Base-by-base conservation (phyloP, 2,113 vertebrate genomes). In the Grantiella picta region DNA sequence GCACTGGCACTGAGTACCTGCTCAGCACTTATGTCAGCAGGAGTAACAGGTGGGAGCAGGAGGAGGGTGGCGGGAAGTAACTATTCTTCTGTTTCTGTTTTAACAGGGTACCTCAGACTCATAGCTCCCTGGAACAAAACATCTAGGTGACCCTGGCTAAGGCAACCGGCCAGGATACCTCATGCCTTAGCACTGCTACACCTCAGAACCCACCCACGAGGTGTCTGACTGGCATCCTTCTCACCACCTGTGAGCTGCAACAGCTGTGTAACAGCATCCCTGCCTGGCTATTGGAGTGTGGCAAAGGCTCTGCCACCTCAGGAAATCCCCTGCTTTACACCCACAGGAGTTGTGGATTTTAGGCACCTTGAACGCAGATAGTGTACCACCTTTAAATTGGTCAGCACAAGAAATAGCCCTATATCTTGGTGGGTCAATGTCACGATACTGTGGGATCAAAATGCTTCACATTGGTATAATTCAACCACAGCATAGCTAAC, bases 1-100 rank as follows among this genome's bases (percentile, higher is more conserved):
- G 9, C 21, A 15, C 21, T 36, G 50, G 31, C 0, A 0, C 25
- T 7, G 18, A 33, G 35, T 19, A 50, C 59, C 27, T 27, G 18
- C 42, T 57, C 9, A 81, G 63, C 15, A 31, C 21, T 47, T 25
- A 3, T 1, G 0, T 16, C 0, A 0, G 10, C 0, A 2, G 22
- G 31, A 56, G 11, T 49, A 35, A 24, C 6, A 40, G 35, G 35
- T 35, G 21, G 17, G 25, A 57, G 2, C 12, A 5, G 36, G 44
- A 64, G 50, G 17, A 11, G 29, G 1, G 7, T 45, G 18, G 45
- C 21, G 3, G 25, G 13, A 49, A 21, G 11, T 49, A 53, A 79
- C 21, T 56, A 7, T 38, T 45, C n/a, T 35, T 71, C 42, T 71
- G 25, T 12, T 42, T 35, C 9, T 79, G 21, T 33, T 70, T 80